These are phyloP conservation scores for Nyctibius bracteatus DNA, from an alignment of 2,113 vertebrate species.

Conservation along the genomic window DNA sequence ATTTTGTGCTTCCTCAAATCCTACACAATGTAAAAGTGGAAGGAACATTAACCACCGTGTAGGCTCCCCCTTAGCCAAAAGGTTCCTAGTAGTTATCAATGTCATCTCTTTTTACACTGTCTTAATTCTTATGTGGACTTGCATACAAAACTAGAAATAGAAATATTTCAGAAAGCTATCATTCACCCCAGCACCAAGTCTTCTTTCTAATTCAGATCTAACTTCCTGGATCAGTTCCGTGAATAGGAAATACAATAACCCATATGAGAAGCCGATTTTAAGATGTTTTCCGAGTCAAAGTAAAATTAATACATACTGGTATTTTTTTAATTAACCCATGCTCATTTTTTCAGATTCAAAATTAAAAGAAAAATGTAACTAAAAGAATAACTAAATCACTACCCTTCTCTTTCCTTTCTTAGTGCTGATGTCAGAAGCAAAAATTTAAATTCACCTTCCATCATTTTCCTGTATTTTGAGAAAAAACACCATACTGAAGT, in stretches of 20 bases:
- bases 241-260: background rate
- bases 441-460: background rate
- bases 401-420: background rate
- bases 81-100: background rate
- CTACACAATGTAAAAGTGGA: background rate
- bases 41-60: background rate
- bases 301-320: background rate
- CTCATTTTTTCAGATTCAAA: background rate
- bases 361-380: background rate
- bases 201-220: background rate
- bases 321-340: background rate
- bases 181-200: background rate
- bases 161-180: background rate
- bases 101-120: background rate
- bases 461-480: background rate
- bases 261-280: background rate
- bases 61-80: background rate
- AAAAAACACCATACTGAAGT: background rate
- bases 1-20: background rate
- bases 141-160: background rate
- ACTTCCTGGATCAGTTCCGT: background rate
- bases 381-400: background rate
- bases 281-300: background rate
- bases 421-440: background rate
- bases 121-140: background rate